Percentiles rank a stretch among this genome's conserved stretches.
Evolutionary conservation across 2,797 vertebrate genomes (phyloP).

Genomic region (Malurus leucopterus): DNA sequence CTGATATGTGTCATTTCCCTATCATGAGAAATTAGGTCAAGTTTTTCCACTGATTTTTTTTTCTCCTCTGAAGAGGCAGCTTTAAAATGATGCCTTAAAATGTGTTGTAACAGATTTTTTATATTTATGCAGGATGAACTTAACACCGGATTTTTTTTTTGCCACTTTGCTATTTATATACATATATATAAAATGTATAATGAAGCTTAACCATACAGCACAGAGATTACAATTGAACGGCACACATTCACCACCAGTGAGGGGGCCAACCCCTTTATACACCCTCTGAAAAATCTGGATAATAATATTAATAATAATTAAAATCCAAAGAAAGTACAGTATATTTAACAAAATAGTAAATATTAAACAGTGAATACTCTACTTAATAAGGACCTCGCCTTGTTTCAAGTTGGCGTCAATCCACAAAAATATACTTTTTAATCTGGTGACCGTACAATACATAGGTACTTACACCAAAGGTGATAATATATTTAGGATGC

Average conservation of each 20-base stretch:
- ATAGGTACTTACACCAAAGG: conserved; percentile 89
- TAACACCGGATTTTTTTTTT: conserved; percentile 68
- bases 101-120: conserved; percentile 69
- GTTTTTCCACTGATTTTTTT: conserved; percentile 45
- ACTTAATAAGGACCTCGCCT: conserved; percentile 90
- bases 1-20: conserved; percentile 60
- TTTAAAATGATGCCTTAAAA: conserved; percentile 71
- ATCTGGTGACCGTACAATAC: conserved; percentile 91
- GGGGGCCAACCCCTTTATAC: conserved; percentile 78
- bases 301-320: conserved; percentile 81
- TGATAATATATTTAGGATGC: conserved; percentile 93
- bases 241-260: conserved; percentile 90
- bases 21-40: conserved; percentile 65
- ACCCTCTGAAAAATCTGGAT: conserved; percentile 83
- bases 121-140: conserved; percentile 78
- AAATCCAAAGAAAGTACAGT: conserved; percentile 89
- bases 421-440: conserved; percentile 98
- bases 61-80: conserved; percentile 64
- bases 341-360: conserved; percentile 94
- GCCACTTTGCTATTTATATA: conserved; percentile 82
- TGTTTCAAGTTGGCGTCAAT: conserved; percentile 92
- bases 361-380: conserved; percentile 95
- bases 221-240: conserved; percentile 85
- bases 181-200: conserved; percentile 80
- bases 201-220: conserved; percentile 86